A percentile compares a stretch with the other conserved stretches of the same genome.
Evolutionary conservation across 2,888 invertebrate genomes (phyloP).

Genomic region (Spisula solida): DNA sequence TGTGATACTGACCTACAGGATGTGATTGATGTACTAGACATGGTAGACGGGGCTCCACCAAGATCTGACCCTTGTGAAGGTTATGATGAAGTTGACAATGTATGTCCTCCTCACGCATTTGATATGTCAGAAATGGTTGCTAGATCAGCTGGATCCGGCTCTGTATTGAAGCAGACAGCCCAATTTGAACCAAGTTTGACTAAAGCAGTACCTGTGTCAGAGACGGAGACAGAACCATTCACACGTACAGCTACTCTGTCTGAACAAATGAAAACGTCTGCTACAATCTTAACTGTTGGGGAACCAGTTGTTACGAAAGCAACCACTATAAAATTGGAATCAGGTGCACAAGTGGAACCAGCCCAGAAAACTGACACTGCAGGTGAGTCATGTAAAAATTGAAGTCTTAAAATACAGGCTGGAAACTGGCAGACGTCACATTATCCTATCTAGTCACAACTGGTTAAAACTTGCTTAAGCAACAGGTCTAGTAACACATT

Average conservation of each 20-base stretch:
- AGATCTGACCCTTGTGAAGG: slow-evolving; percentile 41
- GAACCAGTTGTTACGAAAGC: slow-evolving; percentile 19
- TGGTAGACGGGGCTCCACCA: slow-evolving; percentile 44
- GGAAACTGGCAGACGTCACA: no score
- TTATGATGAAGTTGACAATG: slow-evolving; percentile 54
- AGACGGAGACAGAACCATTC: not conserved
- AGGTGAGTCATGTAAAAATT: slow-evolving; percentile 30
- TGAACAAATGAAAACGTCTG: not conserved
- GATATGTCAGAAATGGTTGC: slow-evolving; percentile 29
- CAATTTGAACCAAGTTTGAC: slow-evolving; percentile 32
- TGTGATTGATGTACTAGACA: slow-evolving; percentile 40
- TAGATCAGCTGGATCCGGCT: slow-evolving; percentile 6
- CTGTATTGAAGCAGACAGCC: slow-evolving; percentile 16
- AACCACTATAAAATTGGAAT: slow-evolving; percentile 12
- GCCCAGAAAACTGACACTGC: not conserved
- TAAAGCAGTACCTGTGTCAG: slow-evolving; percentile 37
- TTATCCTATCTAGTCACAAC: no score
- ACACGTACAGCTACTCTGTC: not conserved
- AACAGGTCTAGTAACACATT: no score
- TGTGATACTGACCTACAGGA: slow-evolving; percentile 39
- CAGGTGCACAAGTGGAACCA: slow-evolving; percentile 34
- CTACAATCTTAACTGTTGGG: not conserved
- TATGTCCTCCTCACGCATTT: not conserved
- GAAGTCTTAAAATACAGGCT: not conserved
- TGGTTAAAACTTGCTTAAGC: not conserved